Conservation (phyloP, 2,113 vertebrate genomes). For the Athene cunicularia region DNA sequence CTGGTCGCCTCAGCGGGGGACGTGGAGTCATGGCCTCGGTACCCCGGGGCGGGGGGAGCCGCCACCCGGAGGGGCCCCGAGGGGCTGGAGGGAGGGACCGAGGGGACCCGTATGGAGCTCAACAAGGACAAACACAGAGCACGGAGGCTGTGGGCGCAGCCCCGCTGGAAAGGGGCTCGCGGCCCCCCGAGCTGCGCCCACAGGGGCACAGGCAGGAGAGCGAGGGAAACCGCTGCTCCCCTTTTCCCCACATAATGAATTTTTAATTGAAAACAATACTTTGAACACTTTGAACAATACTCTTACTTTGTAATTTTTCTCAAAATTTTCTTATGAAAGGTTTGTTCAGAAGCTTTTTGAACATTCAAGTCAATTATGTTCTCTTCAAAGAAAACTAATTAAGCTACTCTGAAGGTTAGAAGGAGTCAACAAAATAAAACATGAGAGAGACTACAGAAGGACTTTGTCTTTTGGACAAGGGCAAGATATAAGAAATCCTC, state of each 20-base stretch:
- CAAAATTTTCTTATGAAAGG: not conserved
- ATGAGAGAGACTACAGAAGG: not conserved
- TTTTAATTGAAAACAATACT: not conserved
- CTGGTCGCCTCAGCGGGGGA: too few relatives aligned
- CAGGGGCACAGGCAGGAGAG: not conserved
- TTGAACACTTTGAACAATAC: not conserved
- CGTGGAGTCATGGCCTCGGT: not conserved
- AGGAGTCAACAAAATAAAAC: not conserved
- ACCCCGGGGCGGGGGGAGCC: not conserved
- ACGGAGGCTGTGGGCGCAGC: not conserved
- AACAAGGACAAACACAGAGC: too few relatives aligned
- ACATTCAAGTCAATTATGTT: not conserved
- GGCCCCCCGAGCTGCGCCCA: rapidly evolving
- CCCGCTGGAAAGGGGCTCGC: not conserved
- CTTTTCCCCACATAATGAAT: not conserved
- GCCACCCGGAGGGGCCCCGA: not conserved
- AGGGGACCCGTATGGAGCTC: rapidly evolving
- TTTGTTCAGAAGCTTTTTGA: constrained; percentile 1
- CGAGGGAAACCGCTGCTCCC: not conserved
- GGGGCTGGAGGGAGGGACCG: not conserved
- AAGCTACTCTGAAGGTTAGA: not conserved
- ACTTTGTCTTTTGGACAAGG: not conserved
- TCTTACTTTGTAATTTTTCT: not conserved
- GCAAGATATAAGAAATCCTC: not conserved
- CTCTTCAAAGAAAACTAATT: constrained; percentile 32